Base-by-base conservation (phyloP, 2,797 vertebrate genomes). In the Argentina silus region DNA sequence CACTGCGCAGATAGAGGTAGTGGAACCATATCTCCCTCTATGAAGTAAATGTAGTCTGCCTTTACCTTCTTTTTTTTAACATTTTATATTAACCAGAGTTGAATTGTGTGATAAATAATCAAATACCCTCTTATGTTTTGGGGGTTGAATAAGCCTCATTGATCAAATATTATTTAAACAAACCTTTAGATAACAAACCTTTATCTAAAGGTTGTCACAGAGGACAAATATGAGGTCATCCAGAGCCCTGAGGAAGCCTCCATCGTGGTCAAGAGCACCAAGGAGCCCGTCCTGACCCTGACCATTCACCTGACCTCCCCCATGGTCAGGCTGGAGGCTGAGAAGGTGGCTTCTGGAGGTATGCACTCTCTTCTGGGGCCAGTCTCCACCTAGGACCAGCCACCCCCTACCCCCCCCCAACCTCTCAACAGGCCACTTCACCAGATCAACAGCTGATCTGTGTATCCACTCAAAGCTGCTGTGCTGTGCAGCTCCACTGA, bases 301-400 rank as follows among this genome's bases (percentile, higher is more conserved):
- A 95, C 93, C 59, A 95, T 99, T 86, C 95, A 96, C 85, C 78
- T 99, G 87, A 99, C 97, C 0, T 99, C 98, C 0, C 96, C 97
- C 0, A 87, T 96, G 57, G 94, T 99, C 74, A 88, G 97, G 69
- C 94, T 93, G 23, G 93, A 95, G 77, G 82, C 93, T 79, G 94
- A 95, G 81, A 81, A 92, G 72, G 77, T 77, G 70, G 88, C 93
- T 6, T 86, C 93, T 1, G 94, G 91, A 95, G 95, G 95, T 96
- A 95, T 70, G 90, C 79, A 64, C 78, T 83, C 69, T 78, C 83
- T 56, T 77, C 78, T 75, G 44, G 55, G 72, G 62, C 44, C 62
- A 23, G 42, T 45, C 76, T 80, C 23, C 55, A 64, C 75, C 71
- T 70, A n/a, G 53, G 57, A 43, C 74, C 53, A 70, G 72, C 75